Evolutionary conservation across 1,140 invertebrate species (phyloP).

Genomic region (Apis florea): DNA sequence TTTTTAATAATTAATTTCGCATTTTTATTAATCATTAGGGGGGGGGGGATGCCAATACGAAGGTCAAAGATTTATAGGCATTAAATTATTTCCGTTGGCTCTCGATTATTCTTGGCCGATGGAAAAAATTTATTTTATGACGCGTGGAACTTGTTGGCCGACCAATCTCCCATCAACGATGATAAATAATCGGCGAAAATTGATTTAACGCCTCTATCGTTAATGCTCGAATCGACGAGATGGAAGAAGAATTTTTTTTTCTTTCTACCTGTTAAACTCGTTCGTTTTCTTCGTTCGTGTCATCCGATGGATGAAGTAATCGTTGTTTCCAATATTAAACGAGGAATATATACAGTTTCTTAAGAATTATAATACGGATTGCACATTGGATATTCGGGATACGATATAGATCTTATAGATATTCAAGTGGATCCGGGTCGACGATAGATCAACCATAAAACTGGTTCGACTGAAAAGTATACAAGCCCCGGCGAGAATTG

Average conservation of each 20-base stretch:
- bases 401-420: not conserved
- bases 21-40: constrained; percentile 8
- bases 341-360: not conserved
- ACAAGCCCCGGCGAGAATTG: constrained; percentile 13
- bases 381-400: not conserved
- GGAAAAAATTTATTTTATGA: constrained; percentile 19
- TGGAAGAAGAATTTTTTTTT: not conserved
- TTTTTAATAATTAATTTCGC: no score
- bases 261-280: no score
- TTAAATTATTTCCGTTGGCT: not conserved
- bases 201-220: not conserved
- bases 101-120: not conserved
- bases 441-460: constrained; percentile 6
- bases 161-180: not conserved
- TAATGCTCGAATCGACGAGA: not conserved
- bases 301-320: no score
- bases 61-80: not conserved
- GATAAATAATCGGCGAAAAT: not conserved
- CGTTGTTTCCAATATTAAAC: no score
- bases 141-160: not conserved
- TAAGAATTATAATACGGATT: not conserved
- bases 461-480: not conserved
- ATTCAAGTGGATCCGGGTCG: not conserved
- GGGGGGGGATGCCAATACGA: not conserved
- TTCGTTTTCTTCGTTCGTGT: no score